Percentiles rank a stretch among this genome's conserved stretches.
phyloP scores from a whole-genome alignment of 2,888 invertebrate species.

The Amaurobius ferox region DNA sequence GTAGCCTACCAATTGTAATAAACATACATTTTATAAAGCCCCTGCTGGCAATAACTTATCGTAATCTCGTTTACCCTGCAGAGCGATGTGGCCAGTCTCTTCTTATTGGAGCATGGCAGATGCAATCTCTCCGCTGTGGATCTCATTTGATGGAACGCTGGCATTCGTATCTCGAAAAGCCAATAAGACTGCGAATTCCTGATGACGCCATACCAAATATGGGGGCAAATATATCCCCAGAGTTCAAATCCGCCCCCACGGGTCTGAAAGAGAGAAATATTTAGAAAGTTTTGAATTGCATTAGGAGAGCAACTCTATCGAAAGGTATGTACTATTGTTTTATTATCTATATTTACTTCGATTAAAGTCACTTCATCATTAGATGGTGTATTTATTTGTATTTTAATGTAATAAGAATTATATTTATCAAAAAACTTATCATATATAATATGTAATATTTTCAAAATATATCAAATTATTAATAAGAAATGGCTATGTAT shows the following conservation, averaged over 20 bases:
- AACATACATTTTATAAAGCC: too few relatives aligned
- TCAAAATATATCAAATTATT: too few relatives aligned
- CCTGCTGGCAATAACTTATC: neutral
- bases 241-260: neutral
- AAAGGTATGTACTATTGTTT: too few relatives aligned
- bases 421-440: too few relatives aligned
- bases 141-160: constrained; percentile 40
- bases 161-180: constrained; percentile 28
- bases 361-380: too few relatives aligned
- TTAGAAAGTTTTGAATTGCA: neutral
- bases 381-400: too few relatives aligned
- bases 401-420: too few relatives aligned
- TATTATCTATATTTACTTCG: too few relatives aligned
- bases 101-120: neutral
- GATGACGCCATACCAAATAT: constrained; percentile 34
- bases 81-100: neutral
- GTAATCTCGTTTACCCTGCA: constrained; percentile 15
- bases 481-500: too few relatives aligned
- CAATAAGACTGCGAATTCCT: constrained; percentile 45
- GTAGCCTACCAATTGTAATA: too few relatives aligned
- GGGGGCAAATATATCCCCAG: constrained; percentile 30
- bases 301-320: too few relatives aligned
- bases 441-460: too few relatives aligned
- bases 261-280: constrained; percentile 1
- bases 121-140: neutral